Base-by-base conservation (phyloP, 2,888 invertebrate species). In the Ectemnius cavifrons region DNA sequence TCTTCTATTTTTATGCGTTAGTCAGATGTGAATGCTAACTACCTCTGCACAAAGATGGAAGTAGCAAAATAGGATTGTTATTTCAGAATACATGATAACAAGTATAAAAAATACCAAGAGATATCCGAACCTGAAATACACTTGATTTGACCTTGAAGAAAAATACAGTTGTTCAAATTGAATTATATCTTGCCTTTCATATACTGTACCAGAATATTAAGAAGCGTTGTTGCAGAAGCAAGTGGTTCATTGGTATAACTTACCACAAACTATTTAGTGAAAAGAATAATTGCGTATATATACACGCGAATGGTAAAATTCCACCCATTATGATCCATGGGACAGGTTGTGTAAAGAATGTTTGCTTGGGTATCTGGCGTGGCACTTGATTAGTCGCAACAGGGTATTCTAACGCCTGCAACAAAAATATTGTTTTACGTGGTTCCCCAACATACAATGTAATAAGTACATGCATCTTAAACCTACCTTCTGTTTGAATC, bases 101-200 rank as follows among this genome's bases (percentile, higher is more conserved):
- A 99, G 94, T 89, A 99, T 99, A 86, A 98, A 93, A 91, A 99
- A 99, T 67, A 99, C 99, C 84, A 99, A 94, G 92, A 99, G 93
- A 92, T 99, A 99, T 79, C 99, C 99, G 91, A 97, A 99, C 99
- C 99, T 99, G 94, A 99, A 99, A 92, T 99, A 99, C 94, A 98
- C 98, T 93, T 99, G 98, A 91, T 94, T 94, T 27, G 95, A 94
- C 94, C 94, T 94, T 89, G n/a, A 91, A 88, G 78, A 79, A 76
- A 64, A 57, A 59, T 5, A 59, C 1, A 1, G n/a, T 65, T 6
- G 28, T 13, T 68, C 20, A 11, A 13, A 49, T 66, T 58, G 8
- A 6, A 63, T 37, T 57, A 11, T 37, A 37, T 6, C 28, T 37
- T 37, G 8, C 4, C 28, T 37, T 37, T 8, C 8, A n/a, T n/a